Evolutionary conservation across 2,888 invertebrate species (phyloP).

Genomic region (Neria commutata): DNA sequence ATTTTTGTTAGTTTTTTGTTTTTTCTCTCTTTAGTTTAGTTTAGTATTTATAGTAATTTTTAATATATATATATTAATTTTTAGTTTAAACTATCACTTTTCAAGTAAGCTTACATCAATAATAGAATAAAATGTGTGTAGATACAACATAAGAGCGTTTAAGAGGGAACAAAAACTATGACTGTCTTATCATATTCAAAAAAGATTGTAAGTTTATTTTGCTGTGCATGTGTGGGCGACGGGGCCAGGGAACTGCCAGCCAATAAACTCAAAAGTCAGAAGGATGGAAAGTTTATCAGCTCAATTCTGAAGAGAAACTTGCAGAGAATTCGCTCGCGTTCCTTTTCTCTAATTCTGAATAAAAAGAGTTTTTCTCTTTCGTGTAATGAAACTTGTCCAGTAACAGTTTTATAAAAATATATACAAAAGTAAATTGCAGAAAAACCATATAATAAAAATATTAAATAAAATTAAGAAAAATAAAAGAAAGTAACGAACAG

Average conservation of each 20-base stretch:
- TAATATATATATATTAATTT: slow-evolving; percentile 32
- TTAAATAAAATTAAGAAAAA: neutral
- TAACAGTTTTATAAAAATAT: neutral
- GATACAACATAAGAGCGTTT: neutral
- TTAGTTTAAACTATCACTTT: slow-evolving; percentile 51
- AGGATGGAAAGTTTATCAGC: too few relatives aligned
- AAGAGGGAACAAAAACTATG: too few relatives aligned
- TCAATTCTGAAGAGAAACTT: too few relatives aligned
- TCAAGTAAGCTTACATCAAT: slow-evolving; percentile 35
- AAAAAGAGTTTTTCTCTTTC: neutral
- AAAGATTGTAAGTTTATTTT: neutral
- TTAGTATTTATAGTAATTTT: neutral
- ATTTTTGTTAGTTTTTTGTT: neutral
- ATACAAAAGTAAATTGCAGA: neutral
- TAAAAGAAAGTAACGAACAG: too few relatives aligned
- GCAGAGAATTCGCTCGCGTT: neutral
- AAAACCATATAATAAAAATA: neutral
- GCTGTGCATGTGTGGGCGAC: too few relatives aligned
- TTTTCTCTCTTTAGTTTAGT: neutral
- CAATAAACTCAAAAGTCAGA: too few relatives aligned
- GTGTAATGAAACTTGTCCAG: neutral
- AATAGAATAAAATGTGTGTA: slow-evolving; percentile 7
- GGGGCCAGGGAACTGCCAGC: too few relatives aligned
- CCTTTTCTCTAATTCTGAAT: neutral
- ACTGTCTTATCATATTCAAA: neutral